phyloP scores from a whole-genome alignment of 2,797 vertebrate genomes.

The Acanthis flammea region DNA sequence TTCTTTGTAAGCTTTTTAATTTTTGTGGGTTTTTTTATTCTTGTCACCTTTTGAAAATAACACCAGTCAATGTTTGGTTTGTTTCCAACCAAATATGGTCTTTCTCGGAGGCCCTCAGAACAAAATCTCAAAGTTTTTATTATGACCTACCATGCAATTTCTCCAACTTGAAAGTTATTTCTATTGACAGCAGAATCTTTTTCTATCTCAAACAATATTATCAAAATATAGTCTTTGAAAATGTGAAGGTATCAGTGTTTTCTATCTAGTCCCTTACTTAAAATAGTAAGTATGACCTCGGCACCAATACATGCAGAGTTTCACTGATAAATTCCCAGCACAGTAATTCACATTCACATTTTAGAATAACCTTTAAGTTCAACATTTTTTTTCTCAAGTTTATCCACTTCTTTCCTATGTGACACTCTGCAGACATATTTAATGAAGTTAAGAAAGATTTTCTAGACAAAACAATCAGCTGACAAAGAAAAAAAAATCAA shows the following conservation, averaged over 20 bases:
- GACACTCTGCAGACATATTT: not conserved
- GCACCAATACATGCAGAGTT: not conserved
- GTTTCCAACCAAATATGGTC: not conserved
- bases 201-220: not conserved
- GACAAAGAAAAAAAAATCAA: not conserved
- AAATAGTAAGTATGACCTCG: not conserved
- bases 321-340: not conserved
- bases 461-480: not conserved
- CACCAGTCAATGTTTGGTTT: not conserved
- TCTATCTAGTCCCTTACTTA: not conserved
- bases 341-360: not conserved
- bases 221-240: not conserved
- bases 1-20: not conserved
- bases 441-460: not conserved
- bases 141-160: not conserved
- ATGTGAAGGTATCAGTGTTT: not conserved
- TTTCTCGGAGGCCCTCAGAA: not conserved
- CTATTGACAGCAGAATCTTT: not conserved
- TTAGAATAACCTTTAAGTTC: not conserved
- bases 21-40: not conserved
- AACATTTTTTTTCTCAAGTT: not conserved
- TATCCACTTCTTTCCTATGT: not conserved
- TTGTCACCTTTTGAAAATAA: not conserved
- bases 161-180: not conserved
- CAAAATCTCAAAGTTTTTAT: not conserved